Evolutionary conservation across 2,113 vertebrate species (phyloP), one percentile per base, ranked within the genome.

Genomic region (Cebus imitator): DNA sequence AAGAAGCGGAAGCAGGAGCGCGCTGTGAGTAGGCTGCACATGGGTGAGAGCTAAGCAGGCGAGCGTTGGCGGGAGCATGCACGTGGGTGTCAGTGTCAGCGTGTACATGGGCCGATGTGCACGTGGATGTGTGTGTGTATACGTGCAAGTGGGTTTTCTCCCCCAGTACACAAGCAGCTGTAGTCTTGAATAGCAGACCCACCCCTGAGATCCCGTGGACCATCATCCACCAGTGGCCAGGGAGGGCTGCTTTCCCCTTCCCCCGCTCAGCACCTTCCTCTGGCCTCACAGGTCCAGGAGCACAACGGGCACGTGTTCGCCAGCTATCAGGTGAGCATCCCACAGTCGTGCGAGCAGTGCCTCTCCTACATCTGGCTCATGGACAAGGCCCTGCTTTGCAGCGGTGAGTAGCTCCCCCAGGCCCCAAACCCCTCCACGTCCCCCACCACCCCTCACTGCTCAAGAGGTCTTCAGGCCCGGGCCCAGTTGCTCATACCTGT

Each of bases 301-400:
- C 99, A 99, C 66, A 98, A 99, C 4, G 99, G 99, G 57, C 99
- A 99, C 0, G 98, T 99, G 64, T 99, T 99, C 68, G 97, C 96
- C 81, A 99, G 98, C 98, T 99, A 99, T 98, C 99, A 99, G 98
- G 99, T 99, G 97, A 99, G 98, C 99, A 99, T 99, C 68, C 98
- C 99, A 32, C 99, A 99, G 97, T 99, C 99, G 0, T 99, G 99
- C 90, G 99, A 99, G 93, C 99, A 99, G 97, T 99, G 99, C 91
- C 98, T 94, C 0, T 99, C 99, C 87, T 99, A 99, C 98, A 99
- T 99, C 98, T 99, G 99, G 99, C 99, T 99, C 91, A 99, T 99
- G 99, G 99, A 99, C 94, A 99, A 99, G 92, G 99, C 99, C 87
- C 99, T 99, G 97, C 99, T 99, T 98, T 99, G 99, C 98, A 99